These are phyloP conservation scores for Xestoiulus laeticollis DNA, from an alignment of 2,888 invertebrate species.

Conservation along the genomic window DNA sequence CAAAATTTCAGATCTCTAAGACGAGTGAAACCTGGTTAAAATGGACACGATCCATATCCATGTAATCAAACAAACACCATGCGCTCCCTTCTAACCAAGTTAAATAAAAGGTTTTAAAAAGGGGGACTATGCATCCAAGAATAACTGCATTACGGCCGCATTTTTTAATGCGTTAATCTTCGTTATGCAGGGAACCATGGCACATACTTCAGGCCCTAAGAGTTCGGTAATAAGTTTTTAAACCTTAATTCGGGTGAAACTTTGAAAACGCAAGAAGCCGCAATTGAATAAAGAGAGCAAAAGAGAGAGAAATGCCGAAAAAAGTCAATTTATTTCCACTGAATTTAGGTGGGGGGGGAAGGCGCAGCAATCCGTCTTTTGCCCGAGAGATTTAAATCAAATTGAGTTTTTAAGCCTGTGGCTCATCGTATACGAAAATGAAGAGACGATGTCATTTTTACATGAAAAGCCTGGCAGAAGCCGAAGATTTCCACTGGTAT, in stretches of 20 bases:
- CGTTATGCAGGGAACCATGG: not conserved
- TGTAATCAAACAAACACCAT: no score
- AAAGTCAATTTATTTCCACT: conserved; percentile 11
- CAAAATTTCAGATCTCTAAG: no score
- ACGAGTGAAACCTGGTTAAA: no score
- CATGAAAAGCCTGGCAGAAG: not conserved
- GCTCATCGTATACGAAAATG: conserved; percentile 13
- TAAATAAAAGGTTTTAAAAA: no score
- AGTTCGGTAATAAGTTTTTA: not conserved
- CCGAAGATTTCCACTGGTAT: not conserved
- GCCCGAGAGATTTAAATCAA: conserved; percentile 14
- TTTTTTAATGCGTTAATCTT: not conserved
- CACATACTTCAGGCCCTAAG: not conserved
- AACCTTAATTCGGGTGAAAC: conserved; percentile 6
- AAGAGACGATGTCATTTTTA: not conserved
- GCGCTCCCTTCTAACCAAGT: no score
- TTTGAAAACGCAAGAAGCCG: conserved; percentile 14
- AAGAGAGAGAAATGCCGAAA: not conserved
- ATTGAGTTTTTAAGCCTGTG: conserved; percentile 29
- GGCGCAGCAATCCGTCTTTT: not conserved
- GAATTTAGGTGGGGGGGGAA: not conserved
- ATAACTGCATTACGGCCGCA: not conserved
- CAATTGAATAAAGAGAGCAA: not conserved
- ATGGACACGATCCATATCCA: no score
- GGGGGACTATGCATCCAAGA: no score